Evolutionary conservation across 2,113 vertebrate genomes (phyloP).

Genomic region (Galeopterus variegatus): DNA sequence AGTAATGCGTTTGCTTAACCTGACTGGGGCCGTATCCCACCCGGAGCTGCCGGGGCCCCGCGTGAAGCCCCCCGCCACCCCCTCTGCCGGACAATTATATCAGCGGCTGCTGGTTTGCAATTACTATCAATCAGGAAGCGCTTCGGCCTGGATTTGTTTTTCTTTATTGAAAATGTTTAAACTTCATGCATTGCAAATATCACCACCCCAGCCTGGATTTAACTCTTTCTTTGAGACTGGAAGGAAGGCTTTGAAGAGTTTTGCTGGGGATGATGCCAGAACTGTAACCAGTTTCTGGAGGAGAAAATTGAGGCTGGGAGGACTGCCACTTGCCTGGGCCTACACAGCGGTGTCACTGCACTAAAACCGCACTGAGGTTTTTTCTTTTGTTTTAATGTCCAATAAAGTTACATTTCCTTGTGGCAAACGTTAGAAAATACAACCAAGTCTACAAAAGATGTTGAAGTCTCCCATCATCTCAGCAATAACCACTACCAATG

Average conservation of each 20-base stretch:
- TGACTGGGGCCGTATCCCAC: constrained; percentile 81
- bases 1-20: constrained; percentile 88
- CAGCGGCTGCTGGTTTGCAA: constrained; percentile 81
- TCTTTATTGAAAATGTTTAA: constrained; percentile 87
- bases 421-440: neutral
- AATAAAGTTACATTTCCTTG: neutral
- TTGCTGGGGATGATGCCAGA: rapidly evolving
- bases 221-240: neutral
- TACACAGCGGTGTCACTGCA: neutral
- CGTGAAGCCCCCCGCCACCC: constrained; percentile 78
- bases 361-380: neutral
- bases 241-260: neutral
- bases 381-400: neutral
- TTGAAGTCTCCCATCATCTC: neutral
- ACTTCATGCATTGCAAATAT: constrained; percentile 84
- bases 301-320: neutral
- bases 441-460: neutral
- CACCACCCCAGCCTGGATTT: neutral
- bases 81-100: constrained; percentile 85
- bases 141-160: constrained; percentile 79
- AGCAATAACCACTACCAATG: neutral
- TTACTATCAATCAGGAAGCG: constrained; percentile 85
- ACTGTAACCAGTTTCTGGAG: neutral
- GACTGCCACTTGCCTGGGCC: rapidly evolving
- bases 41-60: constrained; percentile 80